Base-by-base conservation (phyloP, 53 echinoderm and acorn worm species). In the Mesocentrotus franciscanus region DNA sequence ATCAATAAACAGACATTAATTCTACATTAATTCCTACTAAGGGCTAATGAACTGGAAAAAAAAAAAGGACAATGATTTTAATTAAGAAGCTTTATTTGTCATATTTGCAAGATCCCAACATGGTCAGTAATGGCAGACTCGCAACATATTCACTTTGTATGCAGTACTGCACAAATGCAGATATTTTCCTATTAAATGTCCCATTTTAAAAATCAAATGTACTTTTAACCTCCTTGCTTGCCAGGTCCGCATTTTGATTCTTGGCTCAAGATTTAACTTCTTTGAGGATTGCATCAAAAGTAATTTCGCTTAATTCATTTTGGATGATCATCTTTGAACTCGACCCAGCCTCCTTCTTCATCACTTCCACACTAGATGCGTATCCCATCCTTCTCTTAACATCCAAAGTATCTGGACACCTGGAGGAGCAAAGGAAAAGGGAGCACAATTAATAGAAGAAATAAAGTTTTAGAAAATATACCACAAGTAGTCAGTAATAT, bases 161-260 rank as follows among this genome's bases (percentile, higher is more conserved):
- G 90, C 90, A 90, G 90, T 59, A 90, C 61, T 60, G 90, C 90
- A 90, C 58, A 61, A 60, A 35, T 61, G 91, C 91, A 90, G 60
- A 59, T 60, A 66, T 66, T 66, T 61, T 56, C 7, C 91, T 60
- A 30, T 32, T 61, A 61, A 24, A 33, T 66, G 87, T 87, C 58
- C 57, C 13, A 58, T n/a, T 57, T 14, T 57, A 42, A 7, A 75
- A 87, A 57, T 87, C 58, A 87, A 87, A 87, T 57, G 27, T 58
- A 87, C n/a, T 58, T n/a, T n/a, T 87, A n/a, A 87, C 58, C 58
- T 87, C 87, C 58, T 87, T 58, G 26, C 29, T 57, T 57, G 14
- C 24, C n/a, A 3, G 20, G 27, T n/a, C n/a, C 26, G 29, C 30
- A 1, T 74, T 84, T 58, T 12, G 58, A 20, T 75, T 75, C 64